Conservation (phyloP, 2,888 invertebrate species). For the Argynnis bischoffii region DNA sequence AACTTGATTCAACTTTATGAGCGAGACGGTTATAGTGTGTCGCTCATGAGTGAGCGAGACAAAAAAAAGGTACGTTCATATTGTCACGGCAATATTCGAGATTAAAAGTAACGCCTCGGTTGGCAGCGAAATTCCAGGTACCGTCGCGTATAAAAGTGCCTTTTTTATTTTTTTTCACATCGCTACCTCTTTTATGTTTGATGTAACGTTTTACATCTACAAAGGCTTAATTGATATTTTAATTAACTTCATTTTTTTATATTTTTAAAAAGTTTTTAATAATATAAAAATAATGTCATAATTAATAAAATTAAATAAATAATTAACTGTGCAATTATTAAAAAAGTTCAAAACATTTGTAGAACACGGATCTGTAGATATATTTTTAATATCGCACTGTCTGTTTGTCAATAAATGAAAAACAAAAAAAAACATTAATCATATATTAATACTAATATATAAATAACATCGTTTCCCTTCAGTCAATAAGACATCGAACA, state of each 20-base stretch:
- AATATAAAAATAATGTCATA: too few species aligned
- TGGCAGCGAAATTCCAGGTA: constrained; percentile 64
- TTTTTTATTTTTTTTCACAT: constrained; percentile 40
- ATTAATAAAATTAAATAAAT: too few species aligned
- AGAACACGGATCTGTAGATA: too few species aligned
- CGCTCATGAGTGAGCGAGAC: constrained; percentile 45
- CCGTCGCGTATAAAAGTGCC: constrained; percentile 52
- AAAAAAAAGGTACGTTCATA: constrained; percentile 55
- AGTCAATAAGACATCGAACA: too few species aligned
- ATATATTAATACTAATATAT: too few species aligned
- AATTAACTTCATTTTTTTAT: constrained; percentile 4
- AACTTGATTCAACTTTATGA: constrained; percentile 37
- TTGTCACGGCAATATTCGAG: constrained; percentile 78
- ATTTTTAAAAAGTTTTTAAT: not conserved
- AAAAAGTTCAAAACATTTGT: too few species aligned
- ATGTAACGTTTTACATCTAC: constrained; percentile 27
- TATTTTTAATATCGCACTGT: too few species aligned
- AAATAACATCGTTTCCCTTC: too few species aligned
- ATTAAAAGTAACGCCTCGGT: constrained; percentile 78
- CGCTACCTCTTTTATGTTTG: constrained; percentile 29
- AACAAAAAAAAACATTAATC: too few species aligned
- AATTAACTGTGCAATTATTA: too few species aligned
- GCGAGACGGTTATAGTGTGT: constrained; percentile 42
- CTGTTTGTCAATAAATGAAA: too few species aligned
- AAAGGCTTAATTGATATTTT: constrained; percentile 22